Conservation (phyloP, 2,888 invertebrate genomes). For the Eurytoma adleriae region DNA sequence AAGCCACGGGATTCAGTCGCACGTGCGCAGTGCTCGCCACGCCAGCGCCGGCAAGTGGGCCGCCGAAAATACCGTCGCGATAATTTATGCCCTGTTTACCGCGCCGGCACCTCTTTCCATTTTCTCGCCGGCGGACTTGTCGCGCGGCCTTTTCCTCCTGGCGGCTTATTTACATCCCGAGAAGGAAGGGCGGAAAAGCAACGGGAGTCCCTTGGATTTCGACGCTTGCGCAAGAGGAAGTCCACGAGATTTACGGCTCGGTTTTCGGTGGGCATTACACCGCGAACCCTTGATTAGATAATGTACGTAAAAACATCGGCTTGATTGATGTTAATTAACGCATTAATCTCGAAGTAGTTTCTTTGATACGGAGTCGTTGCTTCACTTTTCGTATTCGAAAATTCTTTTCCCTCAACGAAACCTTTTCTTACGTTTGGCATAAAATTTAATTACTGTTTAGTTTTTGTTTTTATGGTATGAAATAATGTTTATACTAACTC, state of each 20-base stretch:
- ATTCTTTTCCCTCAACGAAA: no score
- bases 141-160: background rate
- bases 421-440: no score
- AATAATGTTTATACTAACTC: no score
- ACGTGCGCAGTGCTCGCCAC: no score
- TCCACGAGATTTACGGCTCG: background rate
- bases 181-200: background rate
- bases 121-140: background rate
- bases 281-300: no score
- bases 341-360: no score
- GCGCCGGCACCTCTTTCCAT: conserved; percentile 5
- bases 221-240: background rate
- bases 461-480: no score
- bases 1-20: background rate
- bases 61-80: conserved; percentile 32
- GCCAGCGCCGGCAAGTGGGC: conserved; percentile 8
- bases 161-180: conserved; percentile 21
- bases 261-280: background rate
- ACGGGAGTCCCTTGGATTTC: background rate
- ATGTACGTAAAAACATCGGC: no score
- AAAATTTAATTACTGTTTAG: no score
- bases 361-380: no score
- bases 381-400: no score
- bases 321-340: no score
- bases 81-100: conserved; percentile 46